Conservation (phyloP, 2,888 invertebrate genomes). For the Aethes cnicana region DNA sequence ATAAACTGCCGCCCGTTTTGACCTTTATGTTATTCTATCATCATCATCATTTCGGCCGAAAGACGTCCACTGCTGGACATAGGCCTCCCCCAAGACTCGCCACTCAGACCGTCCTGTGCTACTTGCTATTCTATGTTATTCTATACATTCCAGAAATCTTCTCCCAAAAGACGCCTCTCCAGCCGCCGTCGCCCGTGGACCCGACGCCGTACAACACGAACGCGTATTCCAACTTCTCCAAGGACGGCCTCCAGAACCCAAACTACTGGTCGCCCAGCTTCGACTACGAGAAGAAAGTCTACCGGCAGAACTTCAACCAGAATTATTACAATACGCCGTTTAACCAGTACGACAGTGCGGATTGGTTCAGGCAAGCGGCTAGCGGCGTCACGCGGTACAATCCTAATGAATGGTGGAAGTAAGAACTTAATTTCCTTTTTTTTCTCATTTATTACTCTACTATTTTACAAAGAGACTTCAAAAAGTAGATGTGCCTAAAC, state of each 20-base stretch:
- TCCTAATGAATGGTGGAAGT: conserved; percentile 85
- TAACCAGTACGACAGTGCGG: conserved; percentile 59
- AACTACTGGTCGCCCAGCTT: conserved; percentile 57
- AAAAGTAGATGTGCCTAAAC: no score
- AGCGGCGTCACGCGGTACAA: conserved; percentile 79
- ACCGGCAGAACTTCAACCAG: conserved; percentile 60
- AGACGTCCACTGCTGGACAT: no score
- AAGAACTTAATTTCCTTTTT: conserved; percentile 46
- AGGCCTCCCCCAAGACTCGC: no score
- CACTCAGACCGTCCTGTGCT: no score
- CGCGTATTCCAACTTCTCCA: conserved; percentile 68
- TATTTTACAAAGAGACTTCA: no score
- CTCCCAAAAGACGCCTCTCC: conserved; percentile 69
- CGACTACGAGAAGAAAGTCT: conserved; percentile 60
- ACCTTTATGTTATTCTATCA: no score
- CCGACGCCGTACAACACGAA: conserved; percentile 70
- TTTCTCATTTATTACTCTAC: no score
- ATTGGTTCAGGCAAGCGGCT: conserved; percentile 61
- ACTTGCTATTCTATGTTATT: no score
- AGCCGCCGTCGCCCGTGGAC: conserved; percentile 65
- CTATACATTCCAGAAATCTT: conserved; percentile 60
- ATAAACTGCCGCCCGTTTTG: no score
- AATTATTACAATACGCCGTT: conserved; percentile 56
- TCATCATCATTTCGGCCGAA: no score
- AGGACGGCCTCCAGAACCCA: conserved; percentile 66